phyloP scores from a whole-genome alignment of 2,888 invertebrate genomes.

The Ormyrus rosae region DNA sequence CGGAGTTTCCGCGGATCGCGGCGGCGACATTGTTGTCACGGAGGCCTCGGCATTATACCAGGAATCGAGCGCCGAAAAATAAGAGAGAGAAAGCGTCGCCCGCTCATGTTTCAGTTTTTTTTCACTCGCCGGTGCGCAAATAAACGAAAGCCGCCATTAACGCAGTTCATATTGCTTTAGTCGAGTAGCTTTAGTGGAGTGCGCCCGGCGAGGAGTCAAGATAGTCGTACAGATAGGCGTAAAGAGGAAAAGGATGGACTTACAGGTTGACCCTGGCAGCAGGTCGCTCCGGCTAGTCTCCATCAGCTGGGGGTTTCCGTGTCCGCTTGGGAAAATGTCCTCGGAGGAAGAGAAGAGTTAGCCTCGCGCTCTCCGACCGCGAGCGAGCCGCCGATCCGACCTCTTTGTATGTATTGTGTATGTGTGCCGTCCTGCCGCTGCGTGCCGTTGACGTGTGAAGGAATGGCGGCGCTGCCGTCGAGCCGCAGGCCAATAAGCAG shows the following conservation, averaged over 20 bases:
- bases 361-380: background rate
- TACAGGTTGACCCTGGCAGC: constrained; percentile 67
- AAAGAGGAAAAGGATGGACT: constrained; percentile 58
- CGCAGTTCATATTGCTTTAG: constrained; percentile 65
- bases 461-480: too few species aligned
- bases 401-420: too few species aligned
- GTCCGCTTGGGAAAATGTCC: background rate
- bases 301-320: constrained; percentile 30
- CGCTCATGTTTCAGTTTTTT: constrained; percentile 52
- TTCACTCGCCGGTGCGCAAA: constrained; percentile 62
- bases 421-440: too few species aligned
- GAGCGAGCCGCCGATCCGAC: too few species aligned
- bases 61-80: background rate
- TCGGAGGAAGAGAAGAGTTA: background rate
- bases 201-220: constrained; percentile 4
- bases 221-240: background rate
- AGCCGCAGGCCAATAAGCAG: background rate
- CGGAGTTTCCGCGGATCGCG: constrained; percentile 20
- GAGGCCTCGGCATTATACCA: background rate
- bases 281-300: constrained; percentile 67
- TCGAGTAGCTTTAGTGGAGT: background rate
- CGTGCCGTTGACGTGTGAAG: too few species aligned
- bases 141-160: constrained; percentile 74
- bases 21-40: constrained; percentile 25
- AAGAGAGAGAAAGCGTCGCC: background rate